These are phyloP conservation scores for Leucophora obtusa DNA, from an alignment of 2,888 invertebrate genomes.

Conservation along the genomic window DNA sequence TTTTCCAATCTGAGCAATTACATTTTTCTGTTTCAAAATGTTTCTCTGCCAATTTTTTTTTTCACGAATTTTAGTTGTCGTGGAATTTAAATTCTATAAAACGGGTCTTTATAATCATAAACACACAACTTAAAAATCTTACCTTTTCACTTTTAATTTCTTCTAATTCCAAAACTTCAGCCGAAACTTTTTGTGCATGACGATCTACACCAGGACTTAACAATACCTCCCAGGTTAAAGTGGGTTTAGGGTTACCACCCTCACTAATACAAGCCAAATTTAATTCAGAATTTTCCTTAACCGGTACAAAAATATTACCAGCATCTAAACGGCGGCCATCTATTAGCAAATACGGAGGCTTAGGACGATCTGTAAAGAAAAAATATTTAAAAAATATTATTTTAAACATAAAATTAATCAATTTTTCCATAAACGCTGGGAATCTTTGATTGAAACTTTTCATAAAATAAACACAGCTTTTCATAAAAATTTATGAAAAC, in stretches of 20 bases:
- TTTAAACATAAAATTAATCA: too few relatives aligned
- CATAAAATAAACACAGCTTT: too few relatives aligned
- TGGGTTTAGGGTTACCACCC: constrained; percentile 86
- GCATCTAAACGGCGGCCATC: constrained; percentile 91
- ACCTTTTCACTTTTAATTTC: constrained; percentile 78
- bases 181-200: constrained; percentile 80
- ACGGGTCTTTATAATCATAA: too few relatives aligned
- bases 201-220: constrained; percentile 82
- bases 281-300: constrained; percentile 90
- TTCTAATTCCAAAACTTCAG: constrained; percentile 79
- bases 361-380: constrained; percentile 85
- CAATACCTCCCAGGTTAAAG: constrained; percentile 79
- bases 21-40: too few relatives aligned
- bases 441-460: too few relatives aligned
- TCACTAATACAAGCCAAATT: constrained; percentile 92
- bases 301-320: constrained; percentile 92
- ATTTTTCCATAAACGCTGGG: too few relatives aligned
- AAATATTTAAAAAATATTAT: not conserved
- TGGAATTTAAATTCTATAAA: too few relatives aligned
- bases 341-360: constrained; percentile 90
- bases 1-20: too few relatives aligned
- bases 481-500: too few relatives aligned
- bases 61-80: too few relatives aligned
- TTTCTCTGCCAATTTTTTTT: too few relatives aligned
- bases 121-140: too few relatives aligned